Evolutionary conservation across 2,888 invertebrate species (phyloP).

Genomic region (Mythimna albipuncta): DNA sequence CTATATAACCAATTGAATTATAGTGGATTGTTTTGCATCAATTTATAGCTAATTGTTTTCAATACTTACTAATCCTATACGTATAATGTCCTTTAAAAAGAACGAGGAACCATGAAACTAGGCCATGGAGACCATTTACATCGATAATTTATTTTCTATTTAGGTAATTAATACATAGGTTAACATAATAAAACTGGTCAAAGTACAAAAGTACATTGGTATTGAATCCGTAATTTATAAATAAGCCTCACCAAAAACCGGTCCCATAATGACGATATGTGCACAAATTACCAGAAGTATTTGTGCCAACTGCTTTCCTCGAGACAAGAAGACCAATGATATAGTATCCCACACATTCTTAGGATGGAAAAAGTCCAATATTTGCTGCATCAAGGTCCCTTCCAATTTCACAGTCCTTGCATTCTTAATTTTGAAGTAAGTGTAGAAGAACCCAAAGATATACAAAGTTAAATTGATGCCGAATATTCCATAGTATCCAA

Average conservation of each 20-base stretch:
- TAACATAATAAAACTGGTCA: neutral
- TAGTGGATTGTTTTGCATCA: neutral
- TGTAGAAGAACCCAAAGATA: slow-evolving; percentile 79
- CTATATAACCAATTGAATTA: neutral
- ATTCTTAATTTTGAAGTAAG: slow-evolving; percentile 81
- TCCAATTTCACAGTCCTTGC: slow-evolving; percentile 73
- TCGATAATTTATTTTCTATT: neutral
- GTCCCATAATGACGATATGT: slow-evolving; percentile 85
- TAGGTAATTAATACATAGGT: neutral
- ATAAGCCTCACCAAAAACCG: slow-evolving; percentile 80
- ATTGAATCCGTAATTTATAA: slow-evolving; percentile 3
- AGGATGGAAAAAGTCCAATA: slow-evolving; percentile 80
- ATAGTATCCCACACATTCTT: slow-evolving; percentile 83
- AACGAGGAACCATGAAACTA: neutral
- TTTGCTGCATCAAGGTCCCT: slow-evolving; percentile 72
- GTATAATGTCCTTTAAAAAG: neutral
- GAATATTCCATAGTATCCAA: slow-evolving; percentile 87
- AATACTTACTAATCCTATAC: neutral
- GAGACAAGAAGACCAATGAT: slow-evolving; percentile 78
- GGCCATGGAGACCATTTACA: neutral
- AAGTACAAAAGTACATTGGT: neutral
- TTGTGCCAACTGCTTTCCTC: slow-evolving; percentile 72
- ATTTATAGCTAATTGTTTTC: neutral
- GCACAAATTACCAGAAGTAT: slow-evolving; percentile 82
- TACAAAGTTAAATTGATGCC: slow-evolving; percentile 77